Evolutionary conservation across 2,113 vertebrate species (phyloP).

Genomic region (Polyodon spathula): DNA sequence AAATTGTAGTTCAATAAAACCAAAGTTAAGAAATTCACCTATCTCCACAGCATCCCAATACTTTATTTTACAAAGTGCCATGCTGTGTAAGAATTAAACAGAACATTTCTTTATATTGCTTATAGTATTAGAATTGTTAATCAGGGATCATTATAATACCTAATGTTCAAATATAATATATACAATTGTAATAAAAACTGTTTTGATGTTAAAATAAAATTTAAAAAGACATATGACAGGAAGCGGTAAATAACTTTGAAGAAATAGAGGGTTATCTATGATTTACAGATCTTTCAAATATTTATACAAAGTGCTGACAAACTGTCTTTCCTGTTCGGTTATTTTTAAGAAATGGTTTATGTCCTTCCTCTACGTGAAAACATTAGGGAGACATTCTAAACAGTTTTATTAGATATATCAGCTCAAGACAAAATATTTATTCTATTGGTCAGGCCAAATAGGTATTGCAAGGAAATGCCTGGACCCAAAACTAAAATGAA

Average conservation of each 20-base stretch:
- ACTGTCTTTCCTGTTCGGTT: slow-evolving; percentile 57
- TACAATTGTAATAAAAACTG: too few species aligned
- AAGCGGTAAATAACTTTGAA: slow-evolving; percentile 58
- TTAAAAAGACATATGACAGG: slow-evolving; percentile 50
- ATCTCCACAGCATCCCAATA: too few species aligned
- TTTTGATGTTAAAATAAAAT: slow-evolving; percentile 3
- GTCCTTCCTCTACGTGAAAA: slow-evolving; percentile 73
- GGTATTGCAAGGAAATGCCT: slow-evolving; percentile 51
- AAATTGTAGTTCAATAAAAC: too few species aligned
- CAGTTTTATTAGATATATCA: slow-evolving; percentile 81
- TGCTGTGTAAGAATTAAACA: too few species aligned
- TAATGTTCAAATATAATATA: too few species aligned
- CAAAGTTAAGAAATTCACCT: too few species aligned
- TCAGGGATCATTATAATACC: too few species aligned
- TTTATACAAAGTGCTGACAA: slow-evolving; percentile 84
- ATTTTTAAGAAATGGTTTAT: slow-evolving; percentile 58
- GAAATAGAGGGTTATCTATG: slow-evolving; percentile 64
- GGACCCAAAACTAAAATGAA: slow-evolving; percentile 26
- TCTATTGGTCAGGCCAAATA: slow-evolving; percentile 47
- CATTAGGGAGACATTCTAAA: slow-evolving; percentile 70
- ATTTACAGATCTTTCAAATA: slow-evolving; percentile 82
- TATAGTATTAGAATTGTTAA: too few species aligned
- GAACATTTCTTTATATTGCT: too few species aligned
- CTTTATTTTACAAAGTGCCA: too few species aligned
- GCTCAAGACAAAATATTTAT: slow-evolving; percentile 85